Base-by-base conservation (phyloP, 2,113 vertebrate genomes). In the Cettia cetti region DNA sequence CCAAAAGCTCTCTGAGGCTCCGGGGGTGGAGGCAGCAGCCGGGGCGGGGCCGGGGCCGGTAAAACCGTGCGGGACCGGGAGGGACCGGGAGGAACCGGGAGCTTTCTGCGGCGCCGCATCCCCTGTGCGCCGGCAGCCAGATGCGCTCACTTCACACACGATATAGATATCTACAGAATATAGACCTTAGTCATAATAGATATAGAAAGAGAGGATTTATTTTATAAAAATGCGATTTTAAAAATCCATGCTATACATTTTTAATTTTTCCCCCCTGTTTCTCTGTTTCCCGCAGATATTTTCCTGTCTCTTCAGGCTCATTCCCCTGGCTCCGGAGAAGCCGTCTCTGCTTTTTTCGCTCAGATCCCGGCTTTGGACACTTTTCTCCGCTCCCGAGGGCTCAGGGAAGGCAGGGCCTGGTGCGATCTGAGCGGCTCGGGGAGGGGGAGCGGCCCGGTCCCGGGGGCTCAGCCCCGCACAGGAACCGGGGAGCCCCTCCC, bases 71-170 rank as follows among this genome's bases (percentile, higher is more conserved):
- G 82, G 39, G 39, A 40, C 39, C 39, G 39, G 39, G 39, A 40
- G 24, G 69, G 39, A 44, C 35, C 14, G 45, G 69, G 74, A 37
- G 1, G 63, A 59, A 63, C 9, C n/a, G 33, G 33, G 45, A 0
- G 4, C 7, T 81, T 71, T 35, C 30, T 0, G 5, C 39, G 5
- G 56, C 4, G 10, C 69, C 15, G 49, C 21, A 21, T 52, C 84
- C 3, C 56, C 27, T 3, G 24, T 1, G 74, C 42, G 3, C 39
- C 9, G 4, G 3, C 2, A n/a, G 35, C 31, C 21, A 16, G 19
- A 2, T 0, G 5, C 10, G 10, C 24, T 5, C 35, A 26, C 65
- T 89, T 91, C 22, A 31, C 16, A 20, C 13, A 7, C 37, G 10
- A 24, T 14, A 18, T 6, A 7, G 7, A 13, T 7, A 65, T 35